These are phyloP conservation scores for Gasteruption jaculator DNA, from an alignment of 2,888 invertebrate genomes.

Conservation along the genomic window DNA sequence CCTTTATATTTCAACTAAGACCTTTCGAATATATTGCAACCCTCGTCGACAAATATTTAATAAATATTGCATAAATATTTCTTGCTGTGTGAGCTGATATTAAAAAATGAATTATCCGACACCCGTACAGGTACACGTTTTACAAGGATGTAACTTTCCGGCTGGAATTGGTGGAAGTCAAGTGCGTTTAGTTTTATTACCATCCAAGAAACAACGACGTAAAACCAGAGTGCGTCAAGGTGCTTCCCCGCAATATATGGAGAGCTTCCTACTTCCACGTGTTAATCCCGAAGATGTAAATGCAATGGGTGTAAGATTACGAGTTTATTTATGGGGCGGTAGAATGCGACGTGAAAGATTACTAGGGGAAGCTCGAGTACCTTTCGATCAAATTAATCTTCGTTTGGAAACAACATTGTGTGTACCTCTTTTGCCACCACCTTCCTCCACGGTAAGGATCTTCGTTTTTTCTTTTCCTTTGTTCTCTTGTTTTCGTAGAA, in stretches of 20 bases:
- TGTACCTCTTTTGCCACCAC: slow-evolving; percentile 69
- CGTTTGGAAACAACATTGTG: slow-evolving; percentile 88
- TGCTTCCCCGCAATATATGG: slow-evolving; percentile 89
- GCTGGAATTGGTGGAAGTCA: slow-evolving; percentile 67
- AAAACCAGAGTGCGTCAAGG: slow-evolving; percentile 91
- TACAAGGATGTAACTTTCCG: slow-evolving; percentile 82
- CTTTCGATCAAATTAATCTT: slow-evolving; percentile 84
- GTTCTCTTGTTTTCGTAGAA: too few species aligned
- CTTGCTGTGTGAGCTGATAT: too few species aligned
- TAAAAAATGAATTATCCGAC: too few species aligned
- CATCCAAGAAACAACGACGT: slow-evolving; percentile 89
- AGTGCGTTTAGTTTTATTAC: slow-evolving; percentile 83
- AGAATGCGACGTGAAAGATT: slow-evolving; percentile 88
- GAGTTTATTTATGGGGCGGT: slow-evolving; percentile 84
- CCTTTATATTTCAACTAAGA: too few species aligned
- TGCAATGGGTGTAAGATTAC: slow-evolving; percentile 83
- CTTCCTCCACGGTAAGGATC: slow-evolving; percentile 40
- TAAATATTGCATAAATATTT: too few species aligned
- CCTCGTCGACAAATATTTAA: too few species aligned
- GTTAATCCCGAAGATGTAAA: slow-evolving; percentile 94
- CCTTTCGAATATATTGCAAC: too few species aligned
- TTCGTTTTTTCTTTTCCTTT: too few species aligned
- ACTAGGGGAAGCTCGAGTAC: slow-evolving; percentile 85
- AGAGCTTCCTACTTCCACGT: slow-evolving; percentile 84
- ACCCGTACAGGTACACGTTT: slow-evolving; percentile 73